Conservation (phyloP, 2,797 vertebrate species). For the Hippoglossus hippoglossus region DNA sequence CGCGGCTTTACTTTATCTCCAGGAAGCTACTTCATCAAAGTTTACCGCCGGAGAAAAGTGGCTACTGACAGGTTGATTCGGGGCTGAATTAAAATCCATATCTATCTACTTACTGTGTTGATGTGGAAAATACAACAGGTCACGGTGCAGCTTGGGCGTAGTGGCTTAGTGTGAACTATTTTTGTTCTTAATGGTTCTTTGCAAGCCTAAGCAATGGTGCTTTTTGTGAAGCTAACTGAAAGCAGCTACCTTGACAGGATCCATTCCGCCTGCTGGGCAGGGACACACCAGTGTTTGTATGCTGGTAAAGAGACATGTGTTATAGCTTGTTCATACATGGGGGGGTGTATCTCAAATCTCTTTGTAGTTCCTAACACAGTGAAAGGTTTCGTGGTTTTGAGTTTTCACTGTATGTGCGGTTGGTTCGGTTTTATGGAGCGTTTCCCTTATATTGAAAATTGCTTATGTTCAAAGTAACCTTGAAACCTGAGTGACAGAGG, state of each 20-base stretch:
- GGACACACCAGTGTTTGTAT: background rate
- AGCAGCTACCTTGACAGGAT: background rate
- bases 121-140: conserved; percentile 2
- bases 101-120: background rate
- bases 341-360: background rate
- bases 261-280: background rate
- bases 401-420: background rate
- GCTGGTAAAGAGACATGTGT: background rate
- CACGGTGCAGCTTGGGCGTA: background rate
- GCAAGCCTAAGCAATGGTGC: background rate
- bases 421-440: background rate
- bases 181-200: background rate
- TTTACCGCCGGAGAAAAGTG: background rate
- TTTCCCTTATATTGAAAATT: background rate
- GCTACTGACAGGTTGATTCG: background rate
- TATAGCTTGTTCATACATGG: background rate
- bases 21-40: conserved; percentile 23
- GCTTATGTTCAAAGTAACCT: background rate
- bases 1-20: conserved; percentile 1
- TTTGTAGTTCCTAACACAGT: background rate
- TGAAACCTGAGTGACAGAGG: background rate
- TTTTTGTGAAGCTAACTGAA: background rate
- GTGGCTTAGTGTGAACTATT: background rate
- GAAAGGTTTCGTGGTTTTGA: background rate
- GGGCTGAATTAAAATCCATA: conserved; percentile 10